Evolutionary conservation across 2,888 invertebrate genomes (phyloP).

Genomic region (Cepaea hortensis): DNA sequence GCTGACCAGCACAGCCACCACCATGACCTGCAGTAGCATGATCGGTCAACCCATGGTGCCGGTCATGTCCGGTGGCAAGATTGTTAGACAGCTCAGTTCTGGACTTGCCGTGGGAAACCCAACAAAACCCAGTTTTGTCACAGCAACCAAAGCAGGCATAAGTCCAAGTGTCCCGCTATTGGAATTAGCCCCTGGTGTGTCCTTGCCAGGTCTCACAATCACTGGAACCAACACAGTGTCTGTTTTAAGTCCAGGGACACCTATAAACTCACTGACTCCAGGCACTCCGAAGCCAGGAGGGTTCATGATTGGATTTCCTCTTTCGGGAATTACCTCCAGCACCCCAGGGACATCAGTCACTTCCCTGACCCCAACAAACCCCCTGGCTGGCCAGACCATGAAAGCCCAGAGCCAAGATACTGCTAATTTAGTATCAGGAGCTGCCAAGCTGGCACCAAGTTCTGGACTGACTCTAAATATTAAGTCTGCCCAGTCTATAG

Average conservation of each 20-base stretch:
- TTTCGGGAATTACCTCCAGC: slow-evolving; percentile 24
- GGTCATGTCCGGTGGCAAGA: slow-evolving; percentile 36
- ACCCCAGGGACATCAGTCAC: slow-evolving; percentile 42
- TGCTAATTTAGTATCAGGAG: not conserved
- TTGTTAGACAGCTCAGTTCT: slow-evolving; percentile 33
- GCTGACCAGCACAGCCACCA: slow-evolving; percentile 36
- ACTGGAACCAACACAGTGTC: slow-evolving; percentile 25
- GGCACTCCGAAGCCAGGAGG: slow-evolving; percentile 23
- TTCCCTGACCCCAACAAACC: slow-evolving; percentile 30
- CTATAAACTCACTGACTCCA: slow-evolving; percentile 28
- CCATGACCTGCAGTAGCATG: slow-evolving; percentile 41
- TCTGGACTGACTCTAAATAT: slow-evolving; percentile 45
- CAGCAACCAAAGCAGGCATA: slow-evolving; percentile 28
- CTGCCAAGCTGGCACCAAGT: slow-evolving; percentile 3
- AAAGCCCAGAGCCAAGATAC: slow-evolving; percentile 11
- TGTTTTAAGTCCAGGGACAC: slow-evolving; percentile 35
- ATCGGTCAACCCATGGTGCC: slow-evolving; percentile 59
- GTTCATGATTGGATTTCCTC: slow-evolving; percentile 40
- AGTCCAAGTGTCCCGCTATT: slow-evolving; percentile 1
- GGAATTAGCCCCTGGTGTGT: slow-evolving; percentile 14
- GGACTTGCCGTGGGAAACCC: not conserved
- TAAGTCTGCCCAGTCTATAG: slow-evolving; percentile 34
- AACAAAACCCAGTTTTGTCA: slow-evolving; percentile 35
- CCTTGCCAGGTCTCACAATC: slow-evolving; percentile 10
- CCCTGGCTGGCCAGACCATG: slow-evolving; percentile 17